Base-by-base conservation (phyloP, 2,113 vertebrate species). In the Camelus bactrianus region DNA sequence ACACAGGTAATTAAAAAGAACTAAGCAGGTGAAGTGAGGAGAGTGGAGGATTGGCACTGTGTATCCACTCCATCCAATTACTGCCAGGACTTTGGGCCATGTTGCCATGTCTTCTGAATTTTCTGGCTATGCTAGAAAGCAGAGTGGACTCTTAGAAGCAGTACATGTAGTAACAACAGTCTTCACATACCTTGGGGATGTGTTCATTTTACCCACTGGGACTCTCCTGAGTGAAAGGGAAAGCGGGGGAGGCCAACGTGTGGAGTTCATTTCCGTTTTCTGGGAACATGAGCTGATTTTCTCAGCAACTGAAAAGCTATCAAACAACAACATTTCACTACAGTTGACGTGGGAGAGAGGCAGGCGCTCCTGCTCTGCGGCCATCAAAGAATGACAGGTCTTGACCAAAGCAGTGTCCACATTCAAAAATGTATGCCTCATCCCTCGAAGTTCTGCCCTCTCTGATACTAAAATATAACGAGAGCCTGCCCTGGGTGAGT, bases 241-340 rank as follows among this genome's bases (percentile, higher is more conserved):
- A 58, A 38, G 12, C 62, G 56, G 89, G 17, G 26, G 64, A 83
- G 56, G 64, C 32, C 32, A 14, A 26, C 38, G 2, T 42, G 26
- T 67, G 86, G 35, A 89, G 38, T 67, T 32, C 14, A 72, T 89
- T 91, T 93, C 54, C 72, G 64, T 94, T 89, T 93, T 96, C 54
- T 24, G 86, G 80, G 38, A 89, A 52, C 69, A 76, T 54, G 28
- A 28, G 72, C 65, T 69, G 93, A 94, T 91, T 83, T 65, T 94
- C 38, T 70, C 83, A 58, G 83, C 22, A 38, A 16, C 76, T 86
- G 81, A 52, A 91, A 96, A 88, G 69, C 94, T 91, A 72, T 94
- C 91, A 72, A 12, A 65, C 35, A 86, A 52, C 67, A 64, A 62
- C 80, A 32, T 88, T 85, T 60, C 64, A 20, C 32, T 85, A 28